These are phyloP conservation scores for Crypturellus undulatus DNA, from an alignment of 2,113 vertebrate species.

Conservation along the genomic window DNA sequence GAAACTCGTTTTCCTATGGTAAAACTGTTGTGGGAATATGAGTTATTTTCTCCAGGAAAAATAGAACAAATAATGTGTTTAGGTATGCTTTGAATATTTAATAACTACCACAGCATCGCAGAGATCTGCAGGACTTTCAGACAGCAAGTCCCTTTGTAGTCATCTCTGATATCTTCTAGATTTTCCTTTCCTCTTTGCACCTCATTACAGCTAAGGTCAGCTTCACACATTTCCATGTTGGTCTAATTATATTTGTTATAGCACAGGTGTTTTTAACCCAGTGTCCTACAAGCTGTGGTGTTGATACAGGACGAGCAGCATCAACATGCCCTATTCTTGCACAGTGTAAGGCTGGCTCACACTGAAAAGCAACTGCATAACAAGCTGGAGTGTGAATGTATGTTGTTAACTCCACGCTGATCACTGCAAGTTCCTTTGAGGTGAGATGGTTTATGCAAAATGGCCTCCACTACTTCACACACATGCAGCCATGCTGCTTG, in stretches of 20 bases:
- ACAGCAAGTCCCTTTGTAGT: neutral
- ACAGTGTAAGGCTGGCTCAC: neutral
- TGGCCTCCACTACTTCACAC: neutral
- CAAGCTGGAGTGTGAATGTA: neutral
- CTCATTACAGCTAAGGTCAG: neutral
- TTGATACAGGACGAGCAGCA: neutral
- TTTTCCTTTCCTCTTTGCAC: neutral
- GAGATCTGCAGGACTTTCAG: neutral
- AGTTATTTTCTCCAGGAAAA: neutral
- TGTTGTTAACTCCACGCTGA: neutral
- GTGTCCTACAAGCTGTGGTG: neutral
- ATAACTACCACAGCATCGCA: neutral
- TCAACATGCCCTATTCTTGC: slow-evolving; percentile 48
- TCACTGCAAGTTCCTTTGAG: neutral
- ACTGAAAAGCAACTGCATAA: neutral
- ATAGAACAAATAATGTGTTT: neutral
- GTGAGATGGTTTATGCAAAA: slow-evolving; percentile 19
- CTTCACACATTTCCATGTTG: neutral
- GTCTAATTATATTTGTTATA: neutral
- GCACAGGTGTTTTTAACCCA: neutral
- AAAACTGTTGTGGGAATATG: neutral
- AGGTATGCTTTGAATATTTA: neutral
- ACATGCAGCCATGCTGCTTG: neutral
- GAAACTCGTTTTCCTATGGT: neutral
- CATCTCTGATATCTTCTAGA: neutral